Conservation (phyloP, 2,888 invertebrate species). For the Pycnomerus fuliginosus region DNA sequence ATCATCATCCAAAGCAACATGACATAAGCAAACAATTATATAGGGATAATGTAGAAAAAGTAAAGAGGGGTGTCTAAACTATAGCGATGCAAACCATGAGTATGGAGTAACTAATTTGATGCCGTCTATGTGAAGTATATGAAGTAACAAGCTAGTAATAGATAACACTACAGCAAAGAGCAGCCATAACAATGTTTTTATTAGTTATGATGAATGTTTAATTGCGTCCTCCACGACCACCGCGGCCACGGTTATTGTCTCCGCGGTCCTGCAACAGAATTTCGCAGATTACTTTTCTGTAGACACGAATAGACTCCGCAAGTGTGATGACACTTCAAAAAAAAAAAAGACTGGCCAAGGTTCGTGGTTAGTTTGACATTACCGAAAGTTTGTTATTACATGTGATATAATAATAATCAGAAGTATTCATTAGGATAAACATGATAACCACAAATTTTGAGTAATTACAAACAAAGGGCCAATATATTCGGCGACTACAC, state of each 20-base stretch:
- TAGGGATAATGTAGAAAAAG: constrained; percentile 13
- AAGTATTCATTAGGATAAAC: no score
- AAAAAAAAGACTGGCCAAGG: no score
- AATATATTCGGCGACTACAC: no score
- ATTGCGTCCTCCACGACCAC: constrained; percentile 46
- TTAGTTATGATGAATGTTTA: constrained; percentile 33
- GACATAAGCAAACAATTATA: constrained; percentile 20
- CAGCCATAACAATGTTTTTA: constrained; percentile 45
- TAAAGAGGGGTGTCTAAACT: constrained; percentile 32
- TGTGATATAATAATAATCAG: no score
- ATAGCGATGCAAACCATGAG: constrained; percentile 35
- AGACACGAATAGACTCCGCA: no score
- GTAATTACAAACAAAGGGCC: no score
- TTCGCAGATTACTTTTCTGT: no score
- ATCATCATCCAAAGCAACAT: constrained; percentile 19
- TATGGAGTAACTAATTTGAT: constrained; percentile 38
- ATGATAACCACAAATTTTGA: no score
- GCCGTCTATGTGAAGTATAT: constrained; percentile 38
- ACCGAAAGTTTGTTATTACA: no score
- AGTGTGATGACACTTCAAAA: no score
- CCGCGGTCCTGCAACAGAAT: constrained; percentile 49
- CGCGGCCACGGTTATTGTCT: constrained; percentile 44
- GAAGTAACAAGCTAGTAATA: constrained; percentile 46
- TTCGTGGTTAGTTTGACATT: no score
- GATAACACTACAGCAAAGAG: constrained; percentile 46